A percentile compares a stretch with the other conserved stretches of the same genome.
These are phyloP conservation scores for Drosophila elegans DNA, from an alignment of 1,140 invertebrate species.

Conservation along the genomic window DNA sequence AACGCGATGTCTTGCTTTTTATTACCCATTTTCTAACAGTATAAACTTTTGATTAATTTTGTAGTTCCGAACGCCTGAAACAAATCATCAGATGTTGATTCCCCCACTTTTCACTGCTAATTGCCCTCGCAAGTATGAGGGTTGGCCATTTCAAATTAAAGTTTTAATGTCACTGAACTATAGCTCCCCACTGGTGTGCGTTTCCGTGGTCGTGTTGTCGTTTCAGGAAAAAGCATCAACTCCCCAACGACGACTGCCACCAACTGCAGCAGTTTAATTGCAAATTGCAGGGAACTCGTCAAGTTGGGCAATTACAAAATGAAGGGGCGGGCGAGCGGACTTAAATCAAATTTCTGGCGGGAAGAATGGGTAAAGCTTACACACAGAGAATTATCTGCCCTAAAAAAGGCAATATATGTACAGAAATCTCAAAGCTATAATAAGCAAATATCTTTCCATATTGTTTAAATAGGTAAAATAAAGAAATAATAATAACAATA, in stretches of 20 bases:
- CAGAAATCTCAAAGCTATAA: too few relatives aligned
- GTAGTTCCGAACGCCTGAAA: too few relatives aligned
- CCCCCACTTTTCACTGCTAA: neutral
- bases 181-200: neutral
- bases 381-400: neutral
- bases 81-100: neutral
- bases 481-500: too few relatives aligned
- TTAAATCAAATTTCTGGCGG: constrained; percentile 19
- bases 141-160: neutral
- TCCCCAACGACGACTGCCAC: constrained; percentile 14
- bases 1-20: too few relatives aligned
- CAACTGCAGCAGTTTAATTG: constrained; percentile 36
- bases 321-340: neutral
- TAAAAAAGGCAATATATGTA: neutral
- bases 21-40: too few relatives aligned
- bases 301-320: constrained; percentile 20
- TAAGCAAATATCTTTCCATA: too few relatives aligned
- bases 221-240: constrained; percentile 1
- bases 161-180: constrained; percentile 15
- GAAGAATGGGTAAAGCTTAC: neutral
- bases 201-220: neutral
- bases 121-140: neutral
- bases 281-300: constrained; percentile 25
- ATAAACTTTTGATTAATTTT: too few relatives aligned
- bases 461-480: too few relatives aligned